Evolutionary conservation across 2,797 vertebrate species (phyloP).

Genomic region (Streptopelia turtur): DNA sequence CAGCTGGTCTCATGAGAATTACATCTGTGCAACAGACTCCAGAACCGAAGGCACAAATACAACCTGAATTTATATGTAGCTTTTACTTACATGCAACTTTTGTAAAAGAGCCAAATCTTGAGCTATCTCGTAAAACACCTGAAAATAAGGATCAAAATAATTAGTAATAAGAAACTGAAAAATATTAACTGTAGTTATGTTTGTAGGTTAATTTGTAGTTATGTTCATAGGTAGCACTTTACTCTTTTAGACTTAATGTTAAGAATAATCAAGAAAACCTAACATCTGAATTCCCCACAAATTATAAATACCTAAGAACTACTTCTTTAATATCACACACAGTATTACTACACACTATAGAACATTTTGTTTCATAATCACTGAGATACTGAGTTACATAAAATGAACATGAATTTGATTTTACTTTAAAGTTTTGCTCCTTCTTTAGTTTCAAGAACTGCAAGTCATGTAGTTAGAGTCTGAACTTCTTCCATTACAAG

Average conservation of each 20-base stretch:
- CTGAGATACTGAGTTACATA: not conserved
- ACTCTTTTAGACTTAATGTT: not conserved
- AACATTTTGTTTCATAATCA: not conserved
- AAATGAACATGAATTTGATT: not conserved
- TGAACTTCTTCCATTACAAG: not conserved
- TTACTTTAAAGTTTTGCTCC: not conserved
- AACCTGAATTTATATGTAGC: not conserved
- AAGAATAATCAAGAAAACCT: not conserved
- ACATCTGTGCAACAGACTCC: not conserved
- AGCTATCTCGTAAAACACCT: slow-evolving; percentile 81
- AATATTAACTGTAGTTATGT: not conserved
- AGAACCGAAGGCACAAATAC: not conserved
- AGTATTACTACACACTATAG: not conserved
- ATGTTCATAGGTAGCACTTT: not conserved
- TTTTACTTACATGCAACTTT: slow-evolving; percentile 86
- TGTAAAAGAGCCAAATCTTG: slow-evolving; percentile 80
- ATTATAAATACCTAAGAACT: not conserved
- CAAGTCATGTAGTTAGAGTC: not conserved
- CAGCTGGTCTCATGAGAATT: not conserved
- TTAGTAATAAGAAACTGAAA: not conserved
- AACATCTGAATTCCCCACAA: not conserved
- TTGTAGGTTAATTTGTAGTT: not conserved
- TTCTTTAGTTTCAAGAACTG: not conserved
- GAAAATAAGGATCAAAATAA: slow-evolving; percentile 50
- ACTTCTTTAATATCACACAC: not conserved